Percentiles rank a stretch among this genome's conserved stretches.
These are phyloP conservation scores for Danio jaintianensis DNA, from an alignment of 2,797 vertebrate species.

Conservation along the genomic window DNA sequence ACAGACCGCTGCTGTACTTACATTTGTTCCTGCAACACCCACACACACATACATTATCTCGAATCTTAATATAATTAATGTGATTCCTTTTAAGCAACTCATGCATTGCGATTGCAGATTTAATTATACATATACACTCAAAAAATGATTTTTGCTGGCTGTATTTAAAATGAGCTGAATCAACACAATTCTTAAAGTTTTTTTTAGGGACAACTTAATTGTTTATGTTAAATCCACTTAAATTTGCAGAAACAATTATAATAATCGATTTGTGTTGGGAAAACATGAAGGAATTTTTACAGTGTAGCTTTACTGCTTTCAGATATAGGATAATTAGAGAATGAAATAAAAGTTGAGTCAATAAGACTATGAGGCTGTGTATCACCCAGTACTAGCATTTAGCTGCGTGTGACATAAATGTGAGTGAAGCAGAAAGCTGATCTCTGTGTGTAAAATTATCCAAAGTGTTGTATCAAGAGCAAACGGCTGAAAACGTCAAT, in stretches of 20 bases:
- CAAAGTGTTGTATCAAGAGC: conserved; percentile 19
- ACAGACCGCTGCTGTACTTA: neutral
- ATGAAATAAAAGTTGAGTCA: neutral
- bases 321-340: neutral
- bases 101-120: neutral
- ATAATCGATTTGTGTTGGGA: too few species aligned
- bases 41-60: too few species aligned
- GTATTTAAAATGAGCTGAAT: too few species aligned
- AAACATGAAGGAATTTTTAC: too few species aligned
- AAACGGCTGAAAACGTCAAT: neutral
- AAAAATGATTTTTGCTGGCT: too few species aligned
- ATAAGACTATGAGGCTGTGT: neutral
- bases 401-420: conserved; percentile 31
- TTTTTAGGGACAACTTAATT: too few species aligned
- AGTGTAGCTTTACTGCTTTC: too few species aligned
- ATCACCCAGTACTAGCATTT: conserved; percentile 10
- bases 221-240: too few species aligned
- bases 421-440: conserved; percentile 37
- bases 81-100: neutral
- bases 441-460: conserved; percentile 35
- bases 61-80: neutral
- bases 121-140: too few species aligned
- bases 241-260: too few species aligned
- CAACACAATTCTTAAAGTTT: too few species aligned
- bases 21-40: neutral